These are phyloP conservation scores for Orthosia incerta DNA, from an alignment of 2,888 invertebrate genomes.

Conservation along the genomic window DNA sequence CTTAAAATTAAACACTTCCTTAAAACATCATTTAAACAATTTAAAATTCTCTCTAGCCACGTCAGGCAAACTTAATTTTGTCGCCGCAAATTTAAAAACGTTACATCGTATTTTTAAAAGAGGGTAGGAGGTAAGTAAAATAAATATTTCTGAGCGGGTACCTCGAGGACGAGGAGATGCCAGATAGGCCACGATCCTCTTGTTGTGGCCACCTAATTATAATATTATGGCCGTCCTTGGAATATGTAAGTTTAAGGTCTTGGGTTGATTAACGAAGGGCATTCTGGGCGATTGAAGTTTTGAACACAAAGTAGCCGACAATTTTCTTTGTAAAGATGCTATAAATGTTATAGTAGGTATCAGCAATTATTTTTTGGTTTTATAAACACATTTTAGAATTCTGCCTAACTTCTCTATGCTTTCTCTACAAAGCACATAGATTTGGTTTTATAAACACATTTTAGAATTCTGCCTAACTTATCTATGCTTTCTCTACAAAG, in stretches of 20 bases:
- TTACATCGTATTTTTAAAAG: slow-evolving; percentile 40
- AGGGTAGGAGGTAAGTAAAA: slow-evolving; percentile 44
- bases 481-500: no score
- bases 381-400: no score
- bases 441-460: no score
- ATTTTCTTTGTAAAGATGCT: neutral
- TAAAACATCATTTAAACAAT: slow-evolving; percentile 14
- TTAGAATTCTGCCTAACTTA: no score
- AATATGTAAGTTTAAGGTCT: slow-evolving; percentile 23
- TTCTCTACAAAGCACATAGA: no score
- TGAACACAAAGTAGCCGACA: neutral
- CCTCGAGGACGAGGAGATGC: slow-evolving; percentile 35
- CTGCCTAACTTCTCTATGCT: no score
- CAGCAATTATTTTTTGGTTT: no score
- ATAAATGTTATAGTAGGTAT: no score
- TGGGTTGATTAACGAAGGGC: slow-evolving; percentile 28
- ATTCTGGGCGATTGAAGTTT: slow-evolving; percentile 30
- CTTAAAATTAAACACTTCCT: slow-evolving; percentile 10
- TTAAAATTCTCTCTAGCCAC: neutral
- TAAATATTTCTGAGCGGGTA: slow-evolving; percentile 54
- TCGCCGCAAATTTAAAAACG: slow-evolving; percentile 32
- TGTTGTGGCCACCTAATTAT: slow-evolving; percentile 58
- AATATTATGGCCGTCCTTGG: slow-evolving; percentile 57
- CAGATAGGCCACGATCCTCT: slow-evolving; percentile 60
- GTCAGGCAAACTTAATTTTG: slow-evolving; percentile 34